Conservation (phyloP, 2,797 vertebrate species). For the Myotis planiceps region DNA sequence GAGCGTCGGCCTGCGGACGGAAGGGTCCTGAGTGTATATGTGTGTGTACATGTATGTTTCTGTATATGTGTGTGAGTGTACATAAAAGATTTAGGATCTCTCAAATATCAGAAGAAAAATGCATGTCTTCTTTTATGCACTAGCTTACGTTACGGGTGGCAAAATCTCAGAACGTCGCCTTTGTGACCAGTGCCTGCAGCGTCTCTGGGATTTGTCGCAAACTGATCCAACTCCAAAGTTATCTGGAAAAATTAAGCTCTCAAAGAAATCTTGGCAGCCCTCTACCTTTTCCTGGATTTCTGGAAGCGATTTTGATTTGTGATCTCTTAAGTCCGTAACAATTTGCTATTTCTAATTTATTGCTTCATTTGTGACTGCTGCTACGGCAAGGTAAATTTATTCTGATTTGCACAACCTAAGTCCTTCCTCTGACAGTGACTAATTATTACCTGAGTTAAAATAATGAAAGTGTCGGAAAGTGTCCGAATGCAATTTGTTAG, state of each 20-base stretch:
- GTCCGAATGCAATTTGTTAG: constrained; percentile 93
- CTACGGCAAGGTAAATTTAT: constrained; percentile 92
- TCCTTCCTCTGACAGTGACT: constrained; percentile 92
- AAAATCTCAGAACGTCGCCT: constrained; percentile 24
- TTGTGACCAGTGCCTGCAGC: constrained; percentile 51
- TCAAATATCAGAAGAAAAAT: constrained; percentile 70
- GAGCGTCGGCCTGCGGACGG: too few relatives aligned
- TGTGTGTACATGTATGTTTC: not conserved
- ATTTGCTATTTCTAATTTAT: constrained; percentile 93
- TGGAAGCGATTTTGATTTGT: constrained; percentile 88
- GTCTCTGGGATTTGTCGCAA: constrained; percentile 74
- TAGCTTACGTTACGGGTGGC: not conserved
- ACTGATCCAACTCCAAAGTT: constrained; percentile 78
- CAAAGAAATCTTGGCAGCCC: constrained; percentile 82
- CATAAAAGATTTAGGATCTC: not conserved
- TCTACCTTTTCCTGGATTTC: constrained; percentile 84
- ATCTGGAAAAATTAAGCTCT: constrained; percentile 86
- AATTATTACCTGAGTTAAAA: constrained; percentile 94
- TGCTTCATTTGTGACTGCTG: constrained; percentile 93
- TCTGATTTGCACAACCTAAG: constrained; percentile 92
- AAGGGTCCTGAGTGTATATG: too few relatives aligned
- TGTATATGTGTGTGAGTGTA: not conserved
- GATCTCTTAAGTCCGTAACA: constrained; percentile 90
- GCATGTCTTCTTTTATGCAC: constrained; percentile 63
- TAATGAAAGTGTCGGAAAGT: constrained; percentile 94